Conservation (phyloP, 2,113 vertebrate species). For the Bagarius yarrelli region DNA sequence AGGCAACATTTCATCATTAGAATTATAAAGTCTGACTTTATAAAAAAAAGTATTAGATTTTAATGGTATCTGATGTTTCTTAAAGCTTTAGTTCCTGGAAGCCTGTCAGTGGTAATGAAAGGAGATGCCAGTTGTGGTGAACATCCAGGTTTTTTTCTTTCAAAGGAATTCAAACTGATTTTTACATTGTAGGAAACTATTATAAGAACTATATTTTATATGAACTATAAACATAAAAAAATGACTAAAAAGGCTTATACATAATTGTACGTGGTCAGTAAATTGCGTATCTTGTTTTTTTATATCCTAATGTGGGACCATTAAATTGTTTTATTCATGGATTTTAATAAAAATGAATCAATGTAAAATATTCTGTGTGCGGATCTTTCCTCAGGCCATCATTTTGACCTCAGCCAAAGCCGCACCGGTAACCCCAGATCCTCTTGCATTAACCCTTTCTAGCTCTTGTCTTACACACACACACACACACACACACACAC, state of each 20-base stretch:
- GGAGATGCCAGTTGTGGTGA: background rate
- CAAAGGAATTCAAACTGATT: background rate
- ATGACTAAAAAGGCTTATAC: too few species aligned
- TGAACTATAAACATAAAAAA: too few species aligned
- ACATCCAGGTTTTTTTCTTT: background rate
- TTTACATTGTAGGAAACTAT: background rate
- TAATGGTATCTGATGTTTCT: background rate
- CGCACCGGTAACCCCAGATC: conserved; percentile 16
- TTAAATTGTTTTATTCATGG: background rate
- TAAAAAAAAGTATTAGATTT: background rate
- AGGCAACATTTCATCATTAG: conserved; percentile 6
- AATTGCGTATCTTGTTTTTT: background rate
- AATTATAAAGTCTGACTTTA: background rate
- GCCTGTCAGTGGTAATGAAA: conserved; percentile 5
- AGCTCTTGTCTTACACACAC: background rate
- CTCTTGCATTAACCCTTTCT: conserved; percentile 20
- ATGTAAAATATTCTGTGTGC: conserved; percentile 2
- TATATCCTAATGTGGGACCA: background rate
- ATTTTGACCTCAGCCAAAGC: background rate
- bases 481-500: conserved; percentile 10
- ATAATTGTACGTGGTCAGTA: too few species aligned
- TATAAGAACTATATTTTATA: too few species aligned
- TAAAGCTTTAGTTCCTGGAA: background rate
- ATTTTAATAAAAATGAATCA: background rate
- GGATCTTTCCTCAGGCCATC: background rate